Conservation (phyloP, 2,888 invertebrate species). For the Diachrysia chrysitis region DNA sequence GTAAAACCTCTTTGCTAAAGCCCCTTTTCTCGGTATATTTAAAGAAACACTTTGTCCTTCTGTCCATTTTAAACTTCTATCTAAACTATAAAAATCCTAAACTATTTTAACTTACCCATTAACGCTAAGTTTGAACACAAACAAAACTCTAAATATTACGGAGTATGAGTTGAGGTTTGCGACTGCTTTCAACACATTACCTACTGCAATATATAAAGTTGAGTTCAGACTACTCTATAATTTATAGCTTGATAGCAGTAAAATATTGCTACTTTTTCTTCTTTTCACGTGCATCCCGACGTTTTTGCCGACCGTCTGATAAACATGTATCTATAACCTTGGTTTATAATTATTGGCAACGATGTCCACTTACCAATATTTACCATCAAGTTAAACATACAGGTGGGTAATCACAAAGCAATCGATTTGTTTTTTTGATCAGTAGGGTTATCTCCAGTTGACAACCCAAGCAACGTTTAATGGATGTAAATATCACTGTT, state of each 20-base stretch:
- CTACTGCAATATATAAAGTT: not conserved
- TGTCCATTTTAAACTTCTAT: not conserved
- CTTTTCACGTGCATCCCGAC: not conserved
- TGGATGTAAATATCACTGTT: too few relatives aligned
- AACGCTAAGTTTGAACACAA: not conserved
- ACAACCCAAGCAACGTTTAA: too few relatives aligned
- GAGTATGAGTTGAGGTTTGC: slow-evolving; percentile 4
- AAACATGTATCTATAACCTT: too few relatives aligned
- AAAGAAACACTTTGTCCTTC: not conserved
- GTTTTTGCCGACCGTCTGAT: too few relatives aligned
- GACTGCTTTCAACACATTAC: not conserved
- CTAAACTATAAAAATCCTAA: not conserved
- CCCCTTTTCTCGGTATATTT: not conserved
- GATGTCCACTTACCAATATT: too few relatives aligned
- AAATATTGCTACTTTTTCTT: not conserved
- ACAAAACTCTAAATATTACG: not conserved
- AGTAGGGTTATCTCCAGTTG: too few relatives aligned
- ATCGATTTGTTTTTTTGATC: too few relatives aligned
- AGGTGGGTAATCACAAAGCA: too few relatives aligned
- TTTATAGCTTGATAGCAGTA: not conserved
- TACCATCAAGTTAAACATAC: too few relatives aligned
- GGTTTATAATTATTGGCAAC: too few relatives aligned
- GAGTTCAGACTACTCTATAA: not conserved
- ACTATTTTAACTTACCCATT: not conserved
- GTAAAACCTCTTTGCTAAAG: too few relatives aligned